These are phyloP conservation scores for Silurus aristotelis DNA, from an alignment of 2,797 vertebrate species.

Conservation along the genomic window DNA sequence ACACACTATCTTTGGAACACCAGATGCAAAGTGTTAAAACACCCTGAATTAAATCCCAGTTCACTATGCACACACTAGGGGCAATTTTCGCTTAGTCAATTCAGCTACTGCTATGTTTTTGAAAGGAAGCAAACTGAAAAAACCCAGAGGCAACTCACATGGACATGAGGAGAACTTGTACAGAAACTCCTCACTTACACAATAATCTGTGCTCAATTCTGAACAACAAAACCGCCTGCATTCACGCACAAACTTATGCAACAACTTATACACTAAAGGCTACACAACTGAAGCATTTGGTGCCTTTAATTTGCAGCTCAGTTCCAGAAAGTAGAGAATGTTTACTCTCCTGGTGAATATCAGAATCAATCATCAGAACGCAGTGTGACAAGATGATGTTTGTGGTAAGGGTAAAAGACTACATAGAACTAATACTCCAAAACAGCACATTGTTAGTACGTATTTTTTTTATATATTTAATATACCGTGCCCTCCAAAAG, in stretches of 20 bases:
- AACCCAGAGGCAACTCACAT: background rate
- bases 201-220: background rate
- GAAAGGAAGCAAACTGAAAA: background rate
- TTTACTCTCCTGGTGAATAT: background rate
- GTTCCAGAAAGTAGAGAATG: background rate
- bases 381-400: background rate
- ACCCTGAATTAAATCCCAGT: too few relatives aligned
- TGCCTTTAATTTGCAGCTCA: background rate
- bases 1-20: background rate
- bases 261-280: background rate
- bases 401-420: background rate
- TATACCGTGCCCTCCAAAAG: background rate
- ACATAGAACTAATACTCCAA: background rate
- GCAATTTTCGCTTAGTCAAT: background rate
- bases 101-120: background rate
- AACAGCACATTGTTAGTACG: background rate
- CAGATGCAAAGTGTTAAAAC: background rate
- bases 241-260: background rate
- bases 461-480: background rate
- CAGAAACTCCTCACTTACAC: background rate
- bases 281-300: background rate
- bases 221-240: background rate
- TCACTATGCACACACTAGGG: background rate
- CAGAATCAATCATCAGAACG: background rate
- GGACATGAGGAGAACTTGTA: background rate